A percentile compares a stretch with the other conserved stretches of the same genome.
Evolutionary conservation across 2,797 vertebrate species (phyloP).

Genomic region (Garrulus glandarius): DNA sequence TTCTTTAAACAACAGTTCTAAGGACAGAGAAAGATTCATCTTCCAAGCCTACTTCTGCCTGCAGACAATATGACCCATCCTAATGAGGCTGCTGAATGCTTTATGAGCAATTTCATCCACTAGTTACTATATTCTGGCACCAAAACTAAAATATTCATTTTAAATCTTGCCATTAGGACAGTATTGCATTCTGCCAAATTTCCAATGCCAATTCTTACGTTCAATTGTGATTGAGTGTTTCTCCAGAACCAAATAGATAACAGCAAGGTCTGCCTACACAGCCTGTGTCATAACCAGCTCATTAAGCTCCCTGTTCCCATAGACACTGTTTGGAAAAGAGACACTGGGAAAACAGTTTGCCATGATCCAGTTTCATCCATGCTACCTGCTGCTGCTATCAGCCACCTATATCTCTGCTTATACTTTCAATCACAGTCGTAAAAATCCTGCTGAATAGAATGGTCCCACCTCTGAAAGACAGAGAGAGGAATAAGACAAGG

Average conservation of each 20-base stretch:
- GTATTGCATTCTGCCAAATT: slow-evolving; percentile 12
- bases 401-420: background rate
- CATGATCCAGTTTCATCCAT: background rate
- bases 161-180: slow-evolving; percentile 18
- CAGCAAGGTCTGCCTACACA: background rate
- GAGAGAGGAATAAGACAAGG: background rate
- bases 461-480: background rate
- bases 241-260: background rate
- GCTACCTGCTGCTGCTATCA: background rate
- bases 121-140: slow-evolving; percentile 41
- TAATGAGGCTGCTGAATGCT: slow-evolving; percentile 48
- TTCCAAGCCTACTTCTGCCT: slow-evolving; percentile 29
- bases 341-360: background rate
- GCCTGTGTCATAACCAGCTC: background rate
- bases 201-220: background rate
- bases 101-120: slow-evolving; percentile 50
- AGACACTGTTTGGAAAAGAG: background rate
- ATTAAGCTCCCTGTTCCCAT: background rate
- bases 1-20: slow-evolving; percentile 24
- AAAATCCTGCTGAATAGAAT: background rate
- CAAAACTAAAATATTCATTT: slow-evolving; percentile 30
- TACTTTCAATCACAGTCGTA: background rate
- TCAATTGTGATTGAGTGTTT: background rate
- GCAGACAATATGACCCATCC: slow-evolving; percentile 27
- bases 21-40: slow-evolving; percentile 9